phyloP scores from a whole-genome alignment of 2,113 vertebrate genomes.

The Oenanthe melanoleuca region DNA sequence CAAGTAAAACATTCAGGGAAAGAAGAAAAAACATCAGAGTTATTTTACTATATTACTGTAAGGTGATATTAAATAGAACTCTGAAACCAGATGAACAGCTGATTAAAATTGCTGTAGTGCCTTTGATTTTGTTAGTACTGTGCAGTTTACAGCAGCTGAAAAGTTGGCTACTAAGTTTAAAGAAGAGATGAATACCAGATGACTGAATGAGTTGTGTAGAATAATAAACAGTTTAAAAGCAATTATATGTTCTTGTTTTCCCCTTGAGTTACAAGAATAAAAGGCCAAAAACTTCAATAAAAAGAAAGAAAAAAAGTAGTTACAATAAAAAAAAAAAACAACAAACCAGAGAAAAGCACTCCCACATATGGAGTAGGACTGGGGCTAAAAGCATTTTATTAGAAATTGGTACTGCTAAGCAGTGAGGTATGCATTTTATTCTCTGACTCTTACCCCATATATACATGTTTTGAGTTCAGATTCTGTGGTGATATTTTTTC shows the following conservation, averaged over 20 bases:
- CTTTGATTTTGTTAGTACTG: slow-evolving; percentile 4
- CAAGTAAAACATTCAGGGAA: neutral
- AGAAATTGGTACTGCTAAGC: neutral
- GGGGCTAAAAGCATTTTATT: neutral
- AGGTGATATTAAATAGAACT: neutral
- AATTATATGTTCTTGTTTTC: neutral
- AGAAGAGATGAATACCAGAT: neutral
- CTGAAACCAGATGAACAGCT: neutral
- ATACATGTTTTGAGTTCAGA: neutral
- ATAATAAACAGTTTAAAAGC: neutral
- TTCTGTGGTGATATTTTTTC: neutral
- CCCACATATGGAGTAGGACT: accelerated
- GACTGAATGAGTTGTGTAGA: neutral
- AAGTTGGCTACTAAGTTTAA: neutral
- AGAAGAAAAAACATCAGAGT: neutral
- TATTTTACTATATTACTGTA: neutral
- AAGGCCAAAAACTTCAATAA: neutral
- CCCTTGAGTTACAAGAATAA: neutral
- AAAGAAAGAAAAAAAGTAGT: neutral
- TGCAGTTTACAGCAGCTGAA: neutral
- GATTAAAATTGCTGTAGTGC: neutral
- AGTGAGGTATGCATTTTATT: neutral
- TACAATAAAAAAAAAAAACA: neutral
- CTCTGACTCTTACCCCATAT: neutral
- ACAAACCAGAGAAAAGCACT: neutral